phyloP scores from a whole-genome alignment of 2,797 vertebrate genomes.

The Parotocinclus haroldoi region DNA sequence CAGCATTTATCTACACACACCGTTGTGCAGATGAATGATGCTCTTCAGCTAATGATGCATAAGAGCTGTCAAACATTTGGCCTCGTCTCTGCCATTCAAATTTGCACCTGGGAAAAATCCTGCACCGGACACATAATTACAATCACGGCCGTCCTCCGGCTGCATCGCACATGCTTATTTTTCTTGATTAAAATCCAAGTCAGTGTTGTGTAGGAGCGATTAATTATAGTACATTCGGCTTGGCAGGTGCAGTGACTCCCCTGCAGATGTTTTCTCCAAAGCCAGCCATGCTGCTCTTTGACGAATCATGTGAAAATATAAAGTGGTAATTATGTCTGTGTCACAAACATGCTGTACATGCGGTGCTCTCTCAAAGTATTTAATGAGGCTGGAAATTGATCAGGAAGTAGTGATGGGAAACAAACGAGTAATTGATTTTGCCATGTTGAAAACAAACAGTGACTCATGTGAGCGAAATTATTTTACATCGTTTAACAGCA shows the following conservation, averaged over 20 bases:
- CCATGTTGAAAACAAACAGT: too few species aligned
- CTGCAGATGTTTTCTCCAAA: conserved; percentile 47
- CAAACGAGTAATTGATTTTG: too few species aligned
- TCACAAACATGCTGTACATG: background rate
- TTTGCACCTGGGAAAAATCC: conserved; percentile 27
- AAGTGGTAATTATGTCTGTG: background rate
- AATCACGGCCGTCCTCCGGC: conserved; percentile 28
- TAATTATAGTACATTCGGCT: conserved; percentile 38
- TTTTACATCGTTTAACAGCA: too few species aligned
- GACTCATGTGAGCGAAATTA: too few species aligned
- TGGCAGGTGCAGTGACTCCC: conserved; percentile 44
- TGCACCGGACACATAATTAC: conserved; percentile 43
- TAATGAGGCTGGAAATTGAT: conserved; percentile 26
- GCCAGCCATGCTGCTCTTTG: conserved; percentile 8
- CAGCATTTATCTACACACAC: conserved; percentile 9
- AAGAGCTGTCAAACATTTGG: conserved; percentile 21
- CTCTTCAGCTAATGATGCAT: conserved; percentile 41
- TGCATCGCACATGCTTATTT: conserved; percentile 38
- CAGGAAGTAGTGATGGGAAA: too few species aligned
- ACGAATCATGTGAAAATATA: background rate
- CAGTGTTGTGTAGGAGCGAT: conserved; percentile 47
- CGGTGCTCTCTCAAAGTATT: background rate
- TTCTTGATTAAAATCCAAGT: conserved; percentile 53
- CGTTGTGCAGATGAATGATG: conserved; percentile 28
- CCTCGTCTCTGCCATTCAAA: conserved; percentile 39